These are phyloP conservation scores for Odocoileus hemionus DNA, from an alignment of 2,113 vertebrate genomes.

Conservation along the genomic window DNA sequence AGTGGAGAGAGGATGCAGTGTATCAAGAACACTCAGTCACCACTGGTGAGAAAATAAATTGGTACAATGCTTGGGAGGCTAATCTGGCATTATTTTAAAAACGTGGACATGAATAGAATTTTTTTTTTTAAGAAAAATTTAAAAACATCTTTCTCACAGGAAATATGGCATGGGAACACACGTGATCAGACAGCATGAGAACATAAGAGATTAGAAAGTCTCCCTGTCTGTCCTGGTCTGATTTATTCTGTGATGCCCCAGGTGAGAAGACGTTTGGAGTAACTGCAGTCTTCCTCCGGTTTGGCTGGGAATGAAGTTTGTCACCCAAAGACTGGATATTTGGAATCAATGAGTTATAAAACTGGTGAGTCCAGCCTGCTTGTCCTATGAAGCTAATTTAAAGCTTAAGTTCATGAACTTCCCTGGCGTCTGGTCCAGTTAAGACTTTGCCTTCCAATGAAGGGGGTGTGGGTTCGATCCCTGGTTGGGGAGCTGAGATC, in stretches of 20 bases:
- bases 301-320: not conserved
- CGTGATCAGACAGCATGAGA: too few species aligned
- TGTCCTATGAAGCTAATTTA: not conserved
- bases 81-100: not conserved
- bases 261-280: not conserved
- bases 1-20: not conserved
- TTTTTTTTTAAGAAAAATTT: not conserved
- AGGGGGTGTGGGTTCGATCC: not conserved
- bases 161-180: not conserved
- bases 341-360: not conserved
- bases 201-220: not conserved
- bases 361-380: not conserved
- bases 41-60: not conserved
- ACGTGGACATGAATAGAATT: not conserved
- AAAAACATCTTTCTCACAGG: constrained; percentile 1
- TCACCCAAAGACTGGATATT: not conserved
- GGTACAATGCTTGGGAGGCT: not conserved
- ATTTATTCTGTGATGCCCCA: not conserved
- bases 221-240: not conserved
- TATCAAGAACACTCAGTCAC: not conserved
- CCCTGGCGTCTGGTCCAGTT: not conserved
- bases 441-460: not conserved
- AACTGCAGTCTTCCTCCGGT: not conserved
- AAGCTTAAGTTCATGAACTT: not conserved
- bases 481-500: not conserved